A percentile compares a stretch with the other conserved stretches of the same genome.
Conservation (phyloP, 2,888 invertebrate genomes). For the Holacanthella duospinosa region DNA sequence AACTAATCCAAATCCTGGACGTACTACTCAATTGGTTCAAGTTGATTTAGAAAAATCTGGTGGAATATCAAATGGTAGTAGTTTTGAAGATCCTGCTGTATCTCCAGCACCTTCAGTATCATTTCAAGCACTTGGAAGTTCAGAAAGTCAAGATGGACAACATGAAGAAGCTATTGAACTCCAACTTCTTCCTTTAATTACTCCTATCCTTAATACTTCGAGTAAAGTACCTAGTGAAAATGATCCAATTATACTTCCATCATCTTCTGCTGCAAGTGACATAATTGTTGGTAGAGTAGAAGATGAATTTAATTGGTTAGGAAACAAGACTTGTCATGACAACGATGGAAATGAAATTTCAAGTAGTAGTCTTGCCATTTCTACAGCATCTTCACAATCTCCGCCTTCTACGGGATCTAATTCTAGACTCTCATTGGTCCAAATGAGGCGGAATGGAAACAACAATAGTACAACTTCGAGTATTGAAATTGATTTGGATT, state of each 20-base stretch:
- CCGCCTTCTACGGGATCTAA: background rate
- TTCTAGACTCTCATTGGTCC: background rate
- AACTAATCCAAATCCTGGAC: background rate
- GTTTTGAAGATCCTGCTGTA: background rate
- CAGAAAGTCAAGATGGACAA: background rate
- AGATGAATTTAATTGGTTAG: too few relatives aligned
- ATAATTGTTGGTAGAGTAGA: slow-evolving; percentile 2
- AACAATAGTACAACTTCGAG: slow-evolving; percentile 12
- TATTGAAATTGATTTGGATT: background rate
- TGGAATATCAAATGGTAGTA: background rate
- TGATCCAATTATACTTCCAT: too few relatives aligned
- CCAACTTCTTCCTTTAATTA: too few relatives aligned
- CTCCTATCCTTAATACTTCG: too few relatives aligned
- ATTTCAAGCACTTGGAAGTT: background rate
- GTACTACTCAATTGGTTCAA: background rate
- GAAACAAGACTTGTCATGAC: too few relatives aligned
- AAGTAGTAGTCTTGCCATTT: background rate
- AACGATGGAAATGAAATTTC: too few relatives aligned
- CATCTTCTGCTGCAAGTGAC: slow-evolving; percentile 5
- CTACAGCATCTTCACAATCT: background rate
- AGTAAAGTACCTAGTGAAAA: too few relatives aligned
- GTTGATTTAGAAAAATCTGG: slow-evolving; percentile 9
- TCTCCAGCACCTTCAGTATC: background rate
- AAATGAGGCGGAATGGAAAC: slow-evolving; percentile 16
- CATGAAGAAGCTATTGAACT: background rate